phyloP scores from a whole-genome alignment of 1,140 invertebrate species.

The Zaprionus gabonicus region DNA sequence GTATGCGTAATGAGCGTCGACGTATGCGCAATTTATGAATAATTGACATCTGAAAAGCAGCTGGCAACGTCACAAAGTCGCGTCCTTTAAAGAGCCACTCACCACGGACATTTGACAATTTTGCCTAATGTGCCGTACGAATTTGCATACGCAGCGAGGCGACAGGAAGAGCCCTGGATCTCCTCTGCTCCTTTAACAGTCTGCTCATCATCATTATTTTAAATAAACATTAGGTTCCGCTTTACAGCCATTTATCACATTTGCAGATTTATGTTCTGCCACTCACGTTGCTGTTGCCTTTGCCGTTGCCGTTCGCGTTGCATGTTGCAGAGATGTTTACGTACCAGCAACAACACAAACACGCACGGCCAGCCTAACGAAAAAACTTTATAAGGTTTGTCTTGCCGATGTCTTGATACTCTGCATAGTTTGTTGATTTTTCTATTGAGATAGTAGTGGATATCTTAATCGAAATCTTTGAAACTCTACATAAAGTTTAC shows the following conservation, averaged over 20 bases:
- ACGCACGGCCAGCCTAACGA: conserved; percentile 8
- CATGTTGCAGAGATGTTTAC: conserved; percentile 39
- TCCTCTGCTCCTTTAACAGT: conserved; percentile 11
- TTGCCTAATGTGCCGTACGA: conserved; percentile 42
- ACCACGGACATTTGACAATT: conserved; percentile 45
- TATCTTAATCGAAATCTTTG: conserved; percentile 4
- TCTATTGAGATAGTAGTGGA: background rate
- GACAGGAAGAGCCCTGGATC: background rate
- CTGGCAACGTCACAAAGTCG: background rate
- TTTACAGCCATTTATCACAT: conserved; percentile 80
- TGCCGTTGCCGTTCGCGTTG: conserved; percentile 17
- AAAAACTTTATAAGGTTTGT: background rate
- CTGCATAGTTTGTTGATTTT: background rate
- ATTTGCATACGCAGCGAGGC: conserved; percentile 61
- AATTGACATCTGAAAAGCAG: conserved; percentile 66
- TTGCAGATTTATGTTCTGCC: conserved; percentile 72
- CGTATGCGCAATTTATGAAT: conserved; percentile 78
- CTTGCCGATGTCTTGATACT: background rate
- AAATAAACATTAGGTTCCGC: conserved; percentile 77
- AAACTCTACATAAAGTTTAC: background rate
- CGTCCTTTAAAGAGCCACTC: conserved; percentile 37
- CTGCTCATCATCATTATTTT: conserved; percentile 80
- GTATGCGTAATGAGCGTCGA: conserved; percentile 72
- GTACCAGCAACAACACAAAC: background rate
- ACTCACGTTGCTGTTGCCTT: background rate